Percentiles rank a stretch among this genome's conserved stretches.
These are phyloP conservation scores for Antennarius maculatus DNA, from an alignment of 2,797 vertebrate genomes.

Conservation along the genomic window DNA sequence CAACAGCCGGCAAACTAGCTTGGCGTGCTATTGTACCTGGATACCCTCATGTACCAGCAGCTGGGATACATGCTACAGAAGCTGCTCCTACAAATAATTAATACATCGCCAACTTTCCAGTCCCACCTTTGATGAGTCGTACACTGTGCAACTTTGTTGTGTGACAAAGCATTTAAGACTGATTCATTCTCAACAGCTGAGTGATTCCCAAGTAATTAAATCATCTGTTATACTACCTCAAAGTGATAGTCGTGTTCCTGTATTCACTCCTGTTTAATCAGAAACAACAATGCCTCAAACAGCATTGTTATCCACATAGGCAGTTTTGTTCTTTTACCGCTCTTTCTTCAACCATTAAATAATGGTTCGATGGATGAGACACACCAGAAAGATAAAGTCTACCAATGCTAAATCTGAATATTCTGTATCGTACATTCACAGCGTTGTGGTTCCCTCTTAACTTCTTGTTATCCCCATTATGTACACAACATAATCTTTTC, in stretches of 20 bases:
- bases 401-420: slow-evolving; percentile 4
- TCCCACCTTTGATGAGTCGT: neutral
- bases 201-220: neutral
- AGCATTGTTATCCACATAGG: slow-evolving; percentile 1
- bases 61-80: neutral
- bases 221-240: too few species aligned
- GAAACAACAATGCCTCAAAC: slow-evolving; percentile 9
- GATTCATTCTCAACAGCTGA: slow-evolving; percentile 1
- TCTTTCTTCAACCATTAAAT: slow-evolving; percentile 16
- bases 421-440: slow-evolving; percentile 12
- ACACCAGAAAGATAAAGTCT: neutral
- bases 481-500: slow-evolving; percentile 52
- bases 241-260: neutral
- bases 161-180: neutral
- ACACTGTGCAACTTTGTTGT: neutral
- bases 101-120: neutral
- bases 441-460: slow-evolving; percentile 41
- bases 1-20: neutral
- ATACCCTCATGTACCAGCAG: neutral
- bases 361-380: neutral
- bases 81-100: neutral
- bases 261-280: slow-evolving; percentile 2
- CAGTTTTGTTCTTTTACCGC: neutral
- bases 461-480: slow-evolving; percentile 44
- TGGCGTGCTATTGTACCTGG: neutral